These are phyloP conservation scores for Sciurus carolinensis DNA, from an alignment of 2,797 vertebrate species.

Conservation along the genomic window DNA sequence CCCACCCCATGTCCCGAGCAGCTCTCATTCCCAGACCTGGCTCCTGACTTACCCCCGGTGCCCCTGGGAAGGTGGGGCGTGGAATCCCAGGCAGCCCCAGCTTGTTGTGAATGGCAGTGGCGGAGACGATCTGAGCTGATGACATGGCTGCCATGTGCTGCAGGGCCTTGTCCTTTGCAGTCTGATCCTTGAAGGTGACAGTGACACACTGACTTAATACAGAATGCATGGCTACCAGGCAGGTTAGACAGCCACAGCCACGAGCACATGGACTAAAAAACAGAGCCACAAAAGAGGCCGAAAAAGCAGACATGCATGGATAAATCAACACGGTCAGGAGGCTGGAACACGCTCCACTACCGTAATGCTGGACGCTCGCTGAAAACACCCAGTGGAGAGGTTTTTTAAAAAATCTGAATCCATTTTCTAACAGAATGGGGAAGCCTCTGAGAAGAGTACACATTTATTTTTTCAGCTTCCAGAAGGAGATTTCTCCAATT, in stretches of 20 bases:
- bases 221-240: constrained; percentile 82
- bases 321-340: constrained; percentile 86
- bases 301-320: constrained; percentile 88
- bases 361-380: constrained; percentile 71
- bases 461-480: constrained; percentile 75
- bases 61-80: constrained; percentile 97
- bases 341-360: constrained; percentile 81
- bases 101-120: constrained; percentile 99
- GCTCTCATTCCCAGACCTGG: neutral
- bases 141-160: constrained; percentile 99
- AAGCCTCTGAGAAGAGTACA: constrained; percentile 64
- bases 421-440: constrained; percentile 68
- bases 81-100: constrained; percentile 99
- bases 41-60: constrained; percentile 95
- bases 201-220: constrained; percentile 94
- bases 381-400: constrained; percentile 72
- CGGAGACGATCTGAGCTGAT: constrained; percentile 99
- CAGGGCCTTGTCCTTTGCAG: constrained; percentile 99
- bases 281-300: constrained; percentile 86
- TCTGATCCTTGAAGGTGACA: constrained; percentile 98
- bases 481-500: constrained; percentile 62
- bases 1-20: neutral
- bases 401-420: constrained; percentile 66
- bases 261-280: constrained; percentile 89
- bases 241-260: constrained; percentile 87